Percentiles rank a stretch among this genome's conserved stretches.
phyloP scores from a whole-genome alignment of 2,888 invertebrate genomes.

The Drosophila kanekoi region DNA sequence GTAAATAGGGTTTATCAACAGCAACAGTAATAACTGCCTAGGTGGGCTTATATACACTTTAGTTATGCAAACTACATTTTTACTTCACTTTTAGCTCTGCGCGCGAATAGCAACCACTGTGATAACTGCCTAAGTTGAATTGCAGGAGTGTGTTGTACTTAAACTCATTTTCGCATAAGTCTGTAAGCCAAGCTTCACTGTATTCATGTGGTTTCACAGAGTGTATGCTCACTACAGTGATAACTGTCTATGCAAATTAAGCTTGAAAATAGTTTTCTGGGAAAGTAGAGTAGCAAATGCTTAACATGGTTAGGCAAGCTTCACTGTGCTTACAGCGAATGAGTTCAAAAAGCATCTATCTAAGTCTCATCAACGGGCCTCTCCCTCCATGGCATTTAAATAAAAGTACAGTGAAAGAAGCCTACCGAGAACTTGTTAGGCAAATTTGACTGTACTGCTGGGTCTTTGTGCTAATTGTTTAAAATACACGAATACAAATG shows the following conservation, averaged over 20 bases:
- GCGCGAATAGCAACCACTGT: not conserved
- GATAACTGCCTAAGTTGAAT: not conserved
- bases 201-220: not conserved
- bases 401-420: too few species aligned
- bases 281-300: too few species aligned
- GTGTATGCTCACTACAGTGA: too few species aligned
- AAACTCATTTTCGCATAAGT: not conserved
- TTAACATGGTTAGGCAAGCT: not conserved
- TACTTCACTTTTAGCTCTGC: not conserved
- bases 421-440: not conserved
- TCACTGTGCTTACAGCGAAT: not conserved
- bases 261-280: too few species aligned
- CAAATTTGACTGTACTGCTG: not conserved
- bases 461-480: too few species aligned
- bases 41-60: not conserved
- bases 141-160: not conserved
- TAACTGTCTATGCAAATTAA: too few species aligned
- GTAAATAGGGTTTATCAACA: constrained; percentile 45
- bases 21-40: constrained; percentile 33
- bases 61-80: not conserved
- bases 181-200: not conserved
- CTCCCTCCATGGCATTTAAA: too few species aligned
- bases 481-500: not conserved
- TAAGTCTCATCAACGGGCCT: not conserved
- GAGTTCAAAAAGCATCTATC: too few species aligned